Conservation (phyloP, 2,888 invertebrate genomes). For the Diaphora mendica region DNA sequence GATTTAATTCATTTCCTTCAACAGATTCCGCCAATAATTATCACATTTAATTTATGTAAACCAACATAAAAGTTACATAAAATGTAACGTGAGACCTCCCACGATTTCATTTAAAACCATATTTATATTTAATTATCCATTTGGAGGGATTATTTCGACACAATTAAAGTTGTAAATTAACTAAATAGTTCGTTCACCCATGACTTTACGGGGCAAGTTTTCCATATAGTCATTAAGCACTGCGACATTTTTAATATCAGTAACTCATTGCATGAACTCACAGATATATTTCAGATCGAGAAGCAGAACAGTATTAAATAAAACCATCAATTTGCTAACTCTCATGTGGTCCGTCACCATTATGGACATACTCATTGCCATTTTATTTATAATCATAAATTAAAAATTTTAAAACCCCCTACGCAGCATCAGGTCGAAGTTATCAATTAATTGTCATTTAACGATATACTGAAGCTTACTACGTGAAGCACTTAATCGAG, state of each 20-base stretch:
- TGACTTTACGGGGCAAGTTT: not conserved
- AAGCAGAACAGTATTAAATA: no score
- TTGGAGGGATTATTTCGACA: not conserved
- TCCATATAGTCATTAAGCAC: not conserved
- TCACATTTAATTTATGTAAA: not conserved
- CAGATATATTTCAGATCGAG: no score
- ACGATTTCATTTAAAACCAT: not conserved
- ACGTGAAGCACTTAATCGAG: no score
- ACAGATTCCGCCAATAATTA: not conserved
- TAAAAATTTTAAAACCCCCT: no score
- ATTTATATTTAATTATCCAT: not conserved
- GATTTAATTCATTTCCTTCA: constrained; percentile 11
- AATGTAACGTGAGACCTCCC: constrained; percentile 1
- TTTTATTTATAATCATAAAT: no score
- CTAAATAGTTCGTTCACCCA: not conserved
- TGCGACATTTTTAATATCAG: not conserved
- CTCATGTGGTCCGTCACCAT: no score
- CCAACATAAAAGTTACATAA: constrained; percentile 1
- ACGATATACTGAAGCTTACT: no score
- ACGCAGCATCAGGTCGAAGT: no score
- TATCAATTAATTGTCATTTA: no score
- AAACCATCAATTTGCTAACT: no score
- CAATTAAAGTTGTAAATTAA: not conserved
- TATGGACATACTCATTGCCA: no score
- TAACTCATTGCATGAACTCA: no score